phyloP scores from a whole-genome alignment of 2,888 invertebrate species.

The Ophioninae sp. region DNA sequence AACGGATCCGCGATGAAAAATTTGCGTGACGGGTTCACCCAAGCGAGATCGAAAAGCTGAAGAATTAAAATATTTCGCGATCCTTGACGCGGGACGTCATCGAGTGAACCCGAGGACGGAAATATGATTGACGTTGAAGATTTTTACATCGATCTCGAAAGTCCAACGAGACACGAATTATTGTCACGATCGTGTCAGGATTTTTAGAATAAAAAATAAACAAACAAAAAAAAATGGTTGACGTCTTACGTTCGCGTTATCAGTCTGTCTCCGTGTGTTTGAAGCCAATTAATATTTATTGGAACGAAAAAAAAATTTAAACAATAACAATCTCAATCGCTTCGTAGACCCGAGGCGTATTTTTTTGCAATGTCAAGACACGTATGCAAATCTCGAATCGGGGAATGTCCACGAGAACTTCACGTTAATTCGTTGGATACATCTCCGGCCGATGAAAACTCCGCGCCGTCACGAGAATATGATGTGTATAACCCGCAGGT shows the following conservation, averaged over 20 bases:
- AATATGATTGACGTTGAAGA: conserved; percentile 47
- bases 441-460: neutral
- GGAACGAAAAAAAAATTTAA: neutral
- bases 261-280: conserved; percentile 10
- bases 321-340: neutral
- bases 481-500: too few species aligned
- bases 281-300: conserved; percentile 19
- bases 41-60: neutral
- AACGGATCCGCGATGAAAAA: neutral
- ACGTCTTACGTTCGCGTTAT: conserved; percentile 15
- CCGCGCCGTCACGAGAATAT: too few species aligned
- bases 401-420: neutral
- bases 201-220: neutral
- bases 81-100: neutral
- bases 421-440: neutral
- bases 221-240: conserved; percentile 30
- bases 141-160: conserved; percentile 41
- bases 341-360: neutral
- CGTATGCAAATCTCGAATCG: neutral
- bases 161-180: conserved; percentile 29
- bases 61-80: neutral
- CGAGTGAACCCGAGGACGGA: conserved; percentile 12
- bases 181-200: neutral
- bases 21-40: conserved; percentile 3
- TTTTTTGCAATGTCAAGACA: neutral